Evolutionary conservation across 1,140 invertebrate species (phyloP), one percentile per base, ranked within the genome.

Genomic region (Thaumetopoea pityocampa): DNA sequence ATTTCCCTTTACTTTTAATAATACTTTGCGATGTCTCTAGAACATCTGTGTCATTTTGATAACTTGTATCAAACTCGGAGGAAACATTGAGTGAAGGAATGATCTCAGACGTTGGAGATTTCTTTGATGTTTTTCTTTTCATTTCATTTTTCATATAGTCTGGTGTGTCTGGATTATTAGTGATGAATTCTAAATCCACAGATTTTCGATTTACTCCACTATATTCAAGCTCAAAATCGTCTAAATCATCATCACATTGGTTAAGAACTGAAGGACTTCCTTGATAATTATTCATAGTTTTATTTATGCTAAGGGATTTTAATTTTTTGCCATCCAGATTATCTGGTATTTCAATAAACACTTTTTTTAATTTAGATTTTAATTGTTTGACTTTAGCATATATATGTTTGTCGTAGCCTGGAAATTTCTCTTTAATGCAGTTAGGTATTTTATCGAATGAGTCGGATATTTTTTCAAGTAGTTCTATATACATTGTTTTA

Each of bases 391-490:
- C 59, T 63, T 72, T 77, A 2, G 54, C 51, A 41, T 81, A 85
- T 26, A 62, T 69, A 12, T 42, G 55, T 36, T 55, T 66, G 24
- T 81, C 61, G 48, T 78, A 86, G 3, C 80, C 80, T 17, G 76
- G 78, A 26, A 84, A 72, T 46, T 73, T 76, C 19, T 76, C 63
- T 57, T 76, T 76, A 1, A 83, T 68, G 43, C 51, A 64, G 26
- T 76, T 67, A 18, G 81, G 81, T 51, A 86, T 77, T 69, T 58
- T 78, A 41, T 82, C 72, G 58, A 85, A 85, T 8, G 73, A 71
- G 29, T 71, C 52, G 33, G 54, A 69, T 40, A 83, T 68, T 66
- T 72, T 85, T 47, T 86, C 82, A 56, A 86, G 59, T 22, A 86
- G 42, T 49, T 82, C 67, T 50, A 85, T 69, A 36, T 85, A 86